A percentile compares a stretch with the other conserved stretches of the same genome.
These are phyloP conservation scores for Scaptomyza polygonia DNA, from an alignment of 2,888 invertebrate species.

Conservation along the genomic window DNA sequence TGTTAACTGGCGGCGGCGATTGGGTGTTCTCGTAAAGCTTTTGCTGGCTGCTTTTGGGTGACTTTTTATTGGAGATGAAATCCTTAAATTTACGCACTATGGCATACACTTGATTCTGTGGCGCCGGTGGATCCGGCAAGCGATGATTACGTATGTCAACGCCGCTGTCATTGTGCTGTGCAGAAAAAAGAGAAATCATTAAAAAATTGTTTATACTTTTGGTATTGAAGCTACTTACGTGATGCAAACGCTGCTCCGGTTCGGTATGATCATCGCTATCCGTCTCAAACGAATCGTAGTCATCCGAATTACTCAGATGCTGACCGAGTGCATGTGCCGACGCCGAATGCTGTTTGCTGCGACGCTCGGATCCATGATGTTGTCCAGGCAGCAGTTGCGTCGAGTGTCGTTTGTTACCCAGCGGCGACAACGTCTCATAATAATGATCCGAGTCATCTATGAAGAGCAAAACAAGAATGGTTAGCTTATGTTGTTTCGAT, in stretches of 20 bases:
- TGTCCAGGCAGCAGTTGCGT: constrained; percentile 62
- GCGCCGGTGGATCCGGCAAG: constrained; percentile 87
- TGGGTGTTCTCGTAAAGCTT: constrained; percentile 81
- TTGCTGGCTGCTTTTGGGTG: constrained; percentile 78
- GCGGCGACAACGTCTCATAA: constrained; percentile 87
- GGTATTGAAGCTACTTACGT: constrained; percentile 64
- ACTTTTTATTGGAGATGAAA: constrained; percentile 85
- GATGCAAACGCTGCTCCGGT: constrained; percentile 79
- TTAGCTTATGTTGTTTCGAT: not conserved
- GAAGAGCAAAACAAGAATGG: constrained; percentile 42
- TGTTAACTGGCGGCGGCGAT: constrained; percentile 30
- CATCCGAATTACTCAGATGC: constrained; percentile 84
- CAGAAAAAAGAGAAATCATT: not conserved
- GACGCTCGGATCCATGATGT: constrained; percentile 63
- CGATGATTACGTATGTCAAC: constrained; percentile 85
- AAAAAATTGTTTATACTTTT: not conserved
- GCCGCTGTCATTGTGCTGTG: constrained; percentile 85
- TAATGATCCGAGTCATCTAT: constrained; percentile 89
- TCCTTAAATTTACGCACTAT: constrained; percentile 89
- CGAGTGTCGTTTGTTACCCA: constrained; percentile 75
- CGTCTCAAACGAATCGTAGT: constrained; percentile 90
- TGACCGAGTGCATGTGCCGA: constrained; percentile 77
- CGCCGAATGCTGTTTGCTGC: constrained; percentile 70
- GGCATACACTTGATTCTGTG: constrained; percentile 87
- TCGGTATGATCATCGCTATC: constrained; percentile 87